These are phyloP conservation scores for Cariama cristata DNA, from an alignment of 2,113 vertebrate species.

Conservation along the genomic window DNA sequence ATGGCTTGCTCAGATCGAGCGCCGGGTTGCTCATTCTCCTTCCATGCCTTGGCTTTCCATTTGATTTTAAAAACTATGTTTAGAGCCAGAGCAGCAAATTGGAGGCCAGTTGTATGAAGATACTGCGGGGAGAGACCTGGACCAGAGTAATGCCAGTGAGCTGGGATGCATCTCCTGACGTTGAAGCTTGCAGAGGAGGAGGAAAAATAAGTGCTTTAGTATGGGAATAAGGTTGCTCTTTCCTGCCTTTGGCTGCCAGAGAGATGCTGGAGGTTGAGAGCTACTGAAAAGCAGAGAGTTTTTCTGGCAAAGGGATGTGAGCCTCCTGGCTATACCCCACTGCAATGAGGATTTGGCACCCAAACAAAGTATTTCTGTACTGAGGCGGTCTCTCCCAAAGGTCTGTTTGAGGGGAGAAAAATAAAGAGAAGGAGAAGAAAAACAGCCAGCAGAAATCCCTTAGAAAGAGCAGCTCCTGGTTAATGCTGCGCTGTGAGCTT, in stretches of 20 bases:
- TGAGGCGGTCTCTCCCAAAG: background rate
- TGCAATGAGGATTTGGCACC: background rate
- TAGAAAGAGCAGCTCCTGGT: background rate
- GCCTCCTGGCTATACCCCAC: background rate
- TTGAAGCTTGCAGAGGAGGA: background rate
- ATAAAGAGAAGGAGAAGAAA: background rate
- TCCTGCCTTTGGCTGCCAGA: background rate
- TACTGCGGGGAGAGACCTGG: background rate
- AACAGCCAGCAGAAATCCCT: background rate
- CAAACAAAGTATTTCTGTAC: slow-evolving; percentile 23
- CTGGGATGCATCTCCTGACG: background rate
- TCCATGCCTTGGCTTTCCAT: background rate
- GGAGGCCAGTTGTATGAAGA: background rate
- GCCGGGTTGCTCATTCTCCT: background rate
- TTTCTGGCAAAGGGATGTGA: background rate
- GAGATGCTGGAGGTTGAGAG: background rate
- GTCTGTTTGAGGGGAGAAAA: background rate
- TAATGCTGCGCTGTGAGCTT: background rate
- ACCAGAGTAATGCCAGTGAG: background rate
- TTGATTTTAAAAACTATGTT: background rate
- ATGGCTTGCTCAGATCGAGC: rapidly evolving
- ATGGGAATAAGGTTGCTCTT: background rate
- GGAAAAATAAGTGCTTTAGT: background rate
- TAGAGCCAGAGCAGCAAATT: background rate
- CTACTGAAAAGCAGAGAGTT: background rate